phyloP scores from a whole-genome alignment of 2,797 vertebrate species.

The Apogon hyalosoma region DNA sequence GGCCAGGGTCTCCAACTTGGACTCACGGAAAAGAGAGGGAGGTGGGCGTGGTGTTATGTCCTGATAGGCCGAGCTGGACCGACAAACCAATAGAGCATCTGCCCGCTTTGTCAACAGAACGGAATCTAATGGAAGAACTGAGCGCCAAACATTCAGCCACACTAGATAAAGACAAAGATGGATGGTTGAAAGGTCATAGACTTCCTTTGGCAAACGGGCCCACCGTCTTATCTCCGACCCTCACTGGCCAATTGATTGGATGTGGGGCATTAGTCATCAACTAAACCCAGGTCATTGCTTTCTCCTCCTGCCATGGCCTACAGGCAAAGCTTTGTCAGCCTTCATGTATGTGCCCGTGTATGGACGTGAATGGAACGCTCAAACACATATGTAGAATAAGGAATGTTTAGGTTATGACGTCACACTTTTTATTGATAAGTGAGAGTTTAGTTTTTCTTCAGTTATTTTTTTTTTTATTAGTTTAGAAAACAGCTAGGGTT shows the following conservation, averaged over 20 bases:
- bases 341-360: conserved; percentile 62
- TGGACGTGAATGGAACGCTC: conserved; percentile 55
- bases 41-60: conserved; percentile 72
- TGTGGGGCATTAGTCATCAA: conserved; percentile 91
- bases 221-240: conserved; percentile 88
- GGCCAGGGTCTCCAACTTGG: conserved; percentile 50
- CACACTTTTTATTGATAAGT: not conserved
- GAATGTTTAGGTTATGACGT: not conserved
- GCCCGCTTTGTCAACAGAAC: conserved; percentile 84
- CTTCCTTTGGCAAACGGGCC: conserved; percentile 83
- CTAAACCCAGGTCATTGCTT: conserved; percentile 64
- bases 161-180: conserved; percentile 90
- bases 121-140: conserved; percentile 84
- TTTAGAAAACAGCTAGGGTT: not conserved
- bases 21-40: conserved; percentile 48
- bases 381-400: conserved; percentile 23
- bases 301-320: conserved; percentile 47
- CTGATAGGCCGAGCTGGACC: conserved; percentile 70
- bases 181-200: conserved; percentile 89
- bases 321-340: conserved; percentile 50
- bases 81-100: conserved; percentile 88
- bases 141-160: conserved; percentile 81
- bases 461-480: no score
- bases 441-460: not conserved
- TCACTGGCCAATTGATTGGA: conserved; percentile 92